These are phyloP conservation scores for Agelastica alni DNA, from an alignment of 2,888 invertebrate genomes.

Conservation along the genomic window DNA sequence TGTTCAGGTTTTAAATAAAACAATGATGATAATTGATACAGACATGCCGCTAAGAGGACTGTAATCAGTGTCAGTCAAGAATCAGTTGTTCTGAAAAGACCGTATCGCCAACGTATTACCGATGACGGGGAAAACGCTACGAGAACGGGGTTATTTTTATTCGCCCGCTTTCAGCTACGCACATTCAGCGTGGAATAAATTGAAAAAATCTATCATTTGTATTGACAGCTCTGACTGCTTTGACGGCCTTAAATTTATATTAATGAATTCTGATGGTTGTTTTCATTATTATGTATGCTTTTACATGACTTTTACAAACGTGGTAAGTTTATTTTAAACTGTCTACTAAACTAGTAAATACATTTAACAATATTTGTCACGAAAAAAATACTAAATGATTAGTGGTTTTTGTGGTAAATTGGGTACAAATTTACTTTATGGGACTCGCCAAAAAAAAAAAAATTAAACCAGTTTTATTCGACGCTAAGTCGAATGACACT, in stretches of 20 bases:
- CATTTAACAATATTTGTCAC: too few species aligned
- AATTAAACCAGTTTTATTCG: too few species aligned
- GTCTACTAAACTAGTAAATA: too few species aligned
- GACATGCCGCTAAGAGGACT: conserved; percentile 39
- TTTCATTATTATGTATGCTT: conserved; percentile 20
- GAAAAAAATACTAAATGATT: too few species aligned
- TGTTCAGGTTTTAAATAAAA: conserved; percentile 16
- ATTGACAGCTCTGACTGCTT: conserved; percentile 33
- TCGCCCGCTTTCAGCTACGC: conserved; percentile 39
- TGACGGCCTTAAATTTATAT: conserved; percentile 22
- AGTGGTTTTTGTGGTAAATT: too few species aligned
- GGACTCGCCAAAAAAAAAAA: too few species aligned
- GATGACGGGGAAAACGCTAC: conserved; percentile 39
- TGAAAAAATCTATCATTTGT: conserved; percentile 39
- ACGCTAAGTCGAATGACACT: too few species aligned
- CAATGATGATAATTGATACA: conserved; percentile 38
- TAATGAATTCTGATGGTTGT: conserved; percentile 13
- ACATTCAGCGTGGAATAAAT: conserved; percentile 27
- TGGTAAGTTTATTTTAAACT: too few species aligned
- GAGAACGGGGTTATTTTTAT: conserved; percentile 38
- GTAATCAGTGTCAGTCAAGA: conserved; percentile 48
- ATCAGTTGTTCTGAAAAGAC: conserved; percentile 30
- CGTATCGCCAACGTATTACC: conserved; percentile 41
- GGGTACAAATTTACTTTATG: too few species aligned
- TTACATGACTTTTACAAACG: too few species aligned